Percentiles rank a stretch among this genome's conserved stretches.
phyloP scores from a whole-genome alignment of 2,888 invertebrate species.

The Willowsia nigromaculata region DNA sequence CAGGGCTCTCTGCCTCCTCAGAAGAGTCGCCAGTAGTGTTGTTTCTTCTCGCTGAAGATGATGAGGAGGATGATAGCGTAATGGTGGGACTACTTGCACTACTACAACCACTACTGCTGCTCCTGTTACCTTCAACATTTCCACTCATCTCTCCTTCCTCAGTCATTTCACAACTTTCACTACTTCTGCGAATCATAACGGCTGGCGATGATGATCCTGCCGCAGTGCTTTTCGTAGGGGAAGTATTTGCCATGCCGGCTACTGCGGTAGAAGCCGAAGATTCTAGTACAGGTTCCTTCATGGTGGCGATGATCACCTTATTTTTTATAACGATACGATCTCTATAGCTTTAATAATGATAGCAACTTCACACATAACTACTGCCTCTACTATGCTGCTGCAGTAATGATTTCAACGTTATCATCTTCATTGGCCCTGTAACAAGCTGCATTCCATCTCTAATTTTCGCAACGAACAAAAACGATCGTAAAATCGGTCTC shows the following conservation, averaged over 20 bases:
- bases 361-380: not conserved
- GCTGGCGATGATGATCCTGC: not conserved
- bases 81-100: constrained; percentile 41
- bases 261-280: not conserved
- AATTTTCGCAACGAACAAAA: not conserved
- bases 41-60: constrained; percentile 2
- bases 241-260: not conserved
- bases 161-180: constrained; percentile 45
- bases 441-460: not conserved
- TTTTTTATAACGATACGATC: not conserved
- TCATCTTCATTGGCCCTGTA: not conserved
- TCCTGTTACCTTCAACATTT: not conserved
- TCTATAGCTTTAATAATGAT: too few species aligned
- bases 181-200: not conserved
- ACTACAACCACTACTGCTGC: constrained; percentile 47
- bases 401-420: not conserved
- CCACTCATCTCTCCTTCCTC: not conserved
- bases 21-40: constrained; percentile 30
- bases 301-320: not conserved
- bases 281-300: constrained; percentile 7
- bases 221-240: not conserved
- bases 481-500: not conserved
- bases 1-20: constrained; percentile 56
- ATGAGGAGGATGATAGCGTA: constrained; percentile 1
- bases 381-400: too few species aligned